These are phyloP conservation scores for Trididemnum nubilum DNA, from an alignment of 23 tunicate genomes.

Conservation along the genomic window DNA sequence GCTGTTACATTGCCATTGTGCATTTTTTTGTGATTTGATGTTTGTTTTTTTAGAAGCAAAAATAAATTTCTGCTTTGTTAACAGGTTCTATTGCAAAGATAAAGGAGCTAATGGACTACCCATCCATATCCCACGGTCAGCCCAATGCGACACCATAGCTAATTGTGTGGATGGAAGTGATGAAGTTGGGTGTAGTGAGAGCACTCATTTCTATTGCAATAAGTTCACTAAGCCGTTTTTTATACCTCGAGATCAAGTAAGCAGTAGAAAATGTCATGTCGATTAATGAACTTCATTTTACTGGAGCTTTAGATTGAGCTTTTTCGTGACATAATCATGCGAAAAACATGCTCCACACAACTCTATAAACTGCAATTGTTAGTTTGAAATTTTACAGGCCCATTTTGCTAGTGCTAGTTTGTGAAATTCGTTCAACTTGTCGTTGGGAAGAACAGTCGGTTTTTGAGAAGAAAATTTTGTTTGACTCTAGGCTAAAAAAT, in stretches of 20 bases:
- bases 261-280: not conserved
- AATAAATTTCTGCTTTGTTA: no score
- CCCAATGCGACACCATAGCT: slow-evolving; percentile 42
- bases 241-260: slow-evolving; percentile 28
- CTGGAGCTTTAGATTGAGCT: no score
- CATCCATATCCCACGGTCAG: slow-evolving; percentile 50
- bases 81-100: slow-evolving; percentile 62
- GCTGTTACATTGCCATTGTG: no score
- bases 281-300: not conserved
- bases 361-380: no score
- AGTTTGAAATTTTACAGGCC: no score
- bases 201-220: slow-evolving; percentile 79
- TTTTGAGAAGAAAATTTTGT: no score
- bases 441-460: not conserved
- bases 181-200: slow-evolving; percentile 42
- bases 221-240: slow-evolving; percentile 21
- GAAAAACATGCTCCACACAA: not conserved
- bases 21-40: no score
- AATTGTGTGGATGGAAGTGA: slow-evolving; percentile 77
- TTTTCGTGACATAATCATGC: no score
- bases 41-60: no score
- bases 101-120: slow-evolving; percentile 41
- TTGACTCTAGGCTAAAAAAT: no score
- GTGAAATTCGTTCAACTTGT: not conserved
- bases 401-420: no score